Percentiles rank a stretch among this genome's conserved stretches.
Conservation (phyloP, 2,113 vertebrate genomes). For the Sylvietta virens region DNA sequence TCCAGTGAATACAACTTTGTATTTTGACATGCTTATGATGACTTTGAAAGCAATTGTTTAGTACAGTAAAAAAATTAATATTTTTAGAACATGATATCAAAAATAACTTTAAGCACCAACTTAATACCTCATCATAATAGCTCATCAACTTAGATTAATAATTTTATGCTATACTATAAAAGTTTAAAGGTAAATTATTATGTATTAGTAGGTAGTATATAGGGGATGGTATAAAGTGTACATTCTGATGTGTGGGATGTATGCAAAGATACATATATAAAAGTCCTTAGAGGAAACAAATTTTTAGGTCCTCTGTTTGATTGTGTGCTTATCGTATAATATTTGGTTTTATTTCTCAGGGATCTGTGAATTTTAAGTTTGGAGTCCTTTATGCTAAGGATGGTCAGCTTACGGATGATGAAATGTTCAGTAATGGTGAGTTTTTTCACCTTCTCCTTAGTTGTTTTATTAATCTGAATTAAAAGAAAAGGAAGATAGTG, state of each 20-base stretch:
- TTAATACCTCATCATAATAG: not conserved
- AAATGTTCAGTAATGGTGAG: constrained; percentile 99
- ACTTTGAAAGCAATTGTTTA: not conserved
- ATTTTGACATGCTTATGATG: not conserved
- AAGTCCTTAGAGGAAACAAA: not conserved
- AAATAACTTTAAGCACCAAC: not conserved
- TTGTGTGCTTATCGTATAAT: not conserved
- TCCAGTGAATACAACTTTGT: not conserved
- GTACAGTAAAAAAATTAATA: not conserved
- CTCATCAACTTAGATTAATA: not conserved
- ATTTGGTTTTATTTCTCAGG: constrained; percentile 70
- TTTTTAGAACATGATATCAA: not conserved
- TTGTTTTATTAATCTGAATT: not conserved
- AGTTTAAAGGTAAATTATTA: not conserved
- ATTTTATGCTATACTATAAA: not conserved
- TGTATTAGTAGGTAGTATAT: not conserved
- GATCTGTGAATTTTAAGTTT: constrained; percentile 99
- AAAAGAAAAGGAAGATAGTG: not conserved
- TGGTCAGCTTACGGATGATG: constrained; percentile 96
- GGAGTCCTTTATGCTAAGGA: constrained; percentile 97
- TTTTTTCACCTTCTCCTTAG: not conserved
- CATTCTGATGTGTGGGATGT: not conserved
- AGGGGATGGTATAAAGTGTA: not conserved
- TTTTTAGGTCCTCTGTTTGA: not conserved
- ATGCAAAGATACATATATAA: not conserved